Percentiles rank a stretch among this genome's conserved stretches.
These are phyloP conservation scores for Catharus minimus DNA, from an alignment of 2,113 vertebrate genomes.

Conservation along the genomic window DNA sequence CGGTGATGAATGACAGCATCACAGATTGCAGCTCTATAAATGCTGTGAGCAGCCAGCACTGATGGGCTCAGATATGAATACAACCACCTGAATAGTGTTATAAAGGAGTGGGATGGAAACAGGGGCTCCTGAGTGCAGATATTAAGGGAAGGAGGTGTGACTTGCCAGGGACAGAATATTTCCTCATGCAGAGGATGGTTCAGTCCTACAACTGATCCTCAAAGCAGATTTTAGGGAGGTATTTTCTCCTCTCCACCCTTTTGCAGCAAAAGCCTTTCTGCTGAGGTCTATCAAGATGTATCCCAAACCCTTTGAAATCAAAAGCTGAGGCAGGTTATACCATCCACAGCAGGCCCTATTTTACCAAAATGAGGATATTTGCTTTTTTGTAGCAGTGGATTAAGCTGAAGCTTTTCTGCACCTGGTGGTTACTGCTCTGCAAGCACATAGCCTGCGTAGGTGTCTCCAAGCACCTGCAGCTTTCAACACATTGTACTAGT, in stretches of 20 bases:
- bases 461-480: background rate
- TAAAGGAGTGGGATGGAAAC: background rate
- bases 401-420: background rate
- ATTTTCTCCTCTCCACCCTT: background rate
- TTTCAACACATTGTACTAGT: background rate
- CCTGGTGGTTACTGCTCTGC: background rate
- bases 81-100: background rate
- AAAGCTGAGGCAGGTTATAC: background rate
- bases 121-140: background rate
- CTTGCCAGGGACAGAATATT: rapidly evolving
- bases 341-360: background rate
- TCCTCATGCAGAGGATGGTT: background rate
- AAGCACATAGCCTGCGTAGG: background rate
- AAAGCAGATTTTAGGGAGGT: background rate
- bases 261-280: background rate
- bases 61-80: background rate
- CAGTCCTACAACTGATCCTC: background rate
- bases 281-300: rapidly evolving
- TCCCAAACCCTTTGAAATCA: background rate
- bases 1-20: background rate
- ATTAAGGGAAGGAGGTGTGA: background rate
- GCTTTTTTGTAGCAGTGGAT: background rate
- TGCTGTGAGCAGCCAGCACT: background rate
- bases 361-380: background rate
- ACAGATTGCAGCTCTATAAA: background rate